A percentile compares a stretch with the other conserved stretches of the same genome.
phyloP scores from a whole-genome alignment of 2,888 invertebrate species.

The Drosophila sordidapex region DNA sequence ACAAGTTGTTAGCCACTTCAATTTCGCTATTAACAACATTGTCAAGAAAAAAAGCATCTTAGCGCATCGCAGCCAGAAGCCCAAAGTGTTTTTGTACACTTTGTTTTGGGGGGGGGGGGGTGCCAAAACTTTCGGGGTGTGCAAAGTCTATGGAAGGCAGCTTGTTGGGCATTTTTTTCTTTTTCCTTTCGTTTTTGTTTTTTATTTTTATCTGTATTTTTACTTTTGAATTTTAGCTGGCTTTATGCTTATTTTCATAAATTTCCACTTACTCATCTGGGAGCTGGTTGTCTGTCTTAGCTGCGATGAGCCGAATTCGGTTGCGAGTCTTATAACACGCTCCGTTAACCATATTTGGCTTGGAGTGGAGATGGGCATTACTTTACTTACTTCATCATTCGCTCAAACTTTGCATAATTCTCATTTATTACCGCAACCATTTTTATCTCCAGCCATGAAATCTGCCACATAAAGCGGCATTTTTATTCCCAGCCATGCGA shows the following conservation, averaged over 20 bases:
- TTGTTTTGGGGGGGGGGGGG: constrained; percentile 21
- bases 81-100: constrained; percentile 31
- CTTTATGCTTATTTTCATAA: constrained; percentile 70
- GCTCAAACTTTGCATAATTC: constrained; percentile 78
- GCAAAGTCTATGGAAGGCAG: constrained; percentile 50
- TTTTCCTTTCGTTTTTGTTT: constrained; percentile 24
- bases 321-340: constrained; percentile 71
- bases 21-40: constrained; percentile 75
- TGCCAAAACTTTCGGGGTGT: constrained; percentile 43
- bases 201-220: constrained; percentile 58
- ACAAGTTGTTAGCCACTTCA: constrained; percentile 78
- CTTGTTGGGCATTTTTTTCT: constrained; percentile 47
- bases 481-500: constrained; percentile 71
- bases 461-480: constrained; percentile 58
- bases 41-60: constrained; percentile 39
- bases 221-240: constrained; percentile 61
- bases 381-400: constrained; percentile 76
- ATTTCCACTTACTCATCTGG: constrained; percentile 76
- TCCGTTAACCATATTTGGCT: constrained; percentile 76
- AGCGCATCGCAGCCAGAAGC: constrained; percentile 29
- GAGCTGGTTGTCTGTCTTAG: constrained; percentile 10
- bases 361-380: constrained; percentile 43
- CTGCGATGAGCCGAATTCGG: constrained; percentile 20
- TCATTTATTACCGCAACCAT: constrained; percentile 76
- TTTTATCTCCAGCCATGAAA: constrained; percentile 66